Conservation (phyloP, 2,888 invertebrate species). For the Perizoma affinitatum region DNA sequence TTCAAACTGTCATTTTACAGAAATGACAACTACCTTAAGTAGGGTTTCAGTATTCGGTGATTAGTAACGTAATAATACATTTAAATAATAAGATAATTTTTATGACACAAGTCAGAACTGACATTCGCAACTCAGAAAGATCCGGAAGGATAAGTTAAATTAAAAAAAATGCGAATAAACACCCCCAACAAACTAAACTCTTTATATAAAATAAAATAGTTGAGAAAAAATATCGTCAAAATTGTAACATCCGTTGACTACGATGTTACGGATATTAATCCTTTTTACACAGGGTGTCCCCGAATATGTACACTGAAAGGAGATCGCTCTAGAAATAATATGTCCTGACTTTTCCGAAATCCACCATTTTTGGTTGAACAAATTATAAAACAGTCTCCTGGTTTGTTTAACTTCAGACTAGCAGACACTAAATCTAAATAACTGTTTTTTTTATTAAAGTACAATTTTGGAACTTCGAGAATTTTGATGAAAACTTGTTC, state of each 20-base stretch:
- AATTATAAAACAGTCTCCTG: too few relatives aligned
- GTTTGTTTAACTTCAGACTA: too few relatives aligned
- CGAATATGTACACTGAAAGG: too few relatives aligned
- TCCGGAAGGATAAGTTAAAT: background rate
- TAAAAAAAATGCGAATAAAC: background rate
- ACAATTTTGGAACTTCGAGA: too few relatives aligned
- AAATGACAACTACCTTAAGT: slow-evolving; percentile 4
- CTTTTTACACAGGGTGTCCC: background rate
- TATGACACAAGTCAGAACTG: slow-evolving; percentile 27
- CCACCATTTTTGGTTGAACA: too few relatives aligned
- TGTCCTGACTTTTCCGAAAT: too few relatives aligned
- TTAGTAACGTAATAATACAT: slow-evolving; percentile 1
- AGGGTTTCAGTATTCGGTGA: background rate
- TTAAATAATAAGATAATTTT: slow-evolving; percentile 13
- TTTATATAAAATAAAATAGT: background rate
- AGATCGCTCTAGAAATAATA: too few relatives aligned
- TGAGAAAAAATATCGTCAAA: slow-evolving; percentile 5
- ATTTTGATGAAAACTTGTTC: too few relatives aligned
- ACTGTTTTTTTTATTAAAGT: too few relatives aligned
- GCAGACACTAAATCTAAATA: too few relatives aligned
- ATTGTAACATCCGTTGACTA: slow-evolving; percentile 9
- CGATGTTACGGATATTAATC: background rate
- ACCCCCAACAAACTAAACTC: background rate
- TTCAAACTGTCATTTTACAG: background rate
- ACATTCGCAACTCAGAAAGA: slow-evolving; percentile 4